Evolutionary conservation across 2,888 invertebrate species (phyloP).

Genomic region (Stenoptilia bipunctidactyla): DNA sequence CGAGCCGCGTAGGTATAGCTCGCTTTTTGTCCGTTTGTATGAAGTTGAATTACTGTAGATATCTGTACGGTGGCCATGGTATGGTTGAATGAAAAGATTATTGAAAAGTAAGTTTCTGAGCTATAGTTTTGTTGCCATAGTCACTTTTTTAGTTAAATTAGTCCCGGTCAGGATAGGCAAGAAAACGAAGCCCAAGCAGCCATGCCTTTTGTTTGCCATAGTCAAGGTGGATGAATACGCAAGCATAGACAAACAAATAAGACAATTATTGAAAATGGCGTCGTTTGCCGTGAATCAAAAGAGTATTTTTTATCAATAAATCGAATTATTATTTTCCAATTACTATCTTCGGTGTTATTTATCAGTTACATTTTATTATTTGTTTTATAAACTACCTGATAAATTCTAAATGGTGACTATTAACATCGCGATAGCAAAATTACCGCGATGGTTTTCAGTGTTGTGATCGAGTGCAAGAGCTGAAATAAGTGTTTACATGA

Average conservation of each 20-base stretch:
- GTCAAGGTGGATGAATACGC: conserved; percentile 5
- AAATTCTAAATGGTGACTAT: conserved; percentile 18
- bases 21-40: too few species aligned
- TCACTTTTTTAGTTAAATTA: too few species aligned
- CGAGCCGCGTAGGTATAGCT: too few species aligned
- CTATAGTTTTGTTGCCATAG: too few species aligned
- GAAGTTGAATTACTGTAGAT: too few species aligned
- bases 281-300: conserved; percentile 57
- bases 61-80: too few species aligned
- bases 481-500: conserved; percentile 50
- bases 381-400: conserved; percentile 4
- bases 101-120: too few species aligned
- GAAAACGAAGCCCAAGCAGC: too few species aligned
- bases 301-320: conserved; percentile 32
- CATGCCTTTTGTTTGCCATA: too few species aligned
- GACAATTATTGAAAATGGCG: conserved; percentile 66
- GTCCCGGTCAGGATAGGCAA: too few species aligned
- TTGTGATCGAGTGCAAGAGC: conserved; percentile 38
- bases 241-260: neutral
- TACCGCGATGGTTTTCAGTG: conserved; percentile 29
- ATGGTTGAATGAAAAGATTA: too few species aligned
- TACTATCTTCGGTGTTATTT: conserved; percentile 8
- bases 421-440: conserved; percentile 26
- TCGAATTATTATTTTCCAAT: conserved; percentile 23
- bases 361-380: neutral